Percentiles rank a stretch among this genome's conserved stretches.
Conservation (phyloP, 2,888 invertebrate genomes). For the Acanthococcus lagerstroemiae region DNA sequence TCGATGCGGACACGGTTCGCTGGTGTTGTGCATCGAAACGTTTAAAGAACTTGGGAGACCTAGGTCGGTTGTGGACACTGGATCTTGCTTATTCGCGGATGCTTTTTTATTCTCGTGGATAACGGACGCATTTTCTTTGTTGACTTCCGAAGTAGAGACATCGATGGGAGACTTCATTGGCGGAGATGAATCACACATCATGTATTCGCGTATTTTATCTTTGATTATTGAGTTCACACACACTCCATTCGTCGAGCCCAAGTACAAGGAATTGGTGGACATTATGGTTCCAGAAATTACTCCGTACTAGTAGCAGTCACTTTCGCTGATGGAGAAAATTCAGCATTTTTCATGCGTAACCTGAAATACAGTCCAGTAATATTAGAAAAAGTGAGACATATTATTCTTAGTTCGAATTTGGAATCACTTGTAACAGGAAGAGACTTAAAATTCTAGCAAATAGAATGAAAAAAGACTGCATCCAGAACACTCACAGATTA, state of each 20-base stretch:
- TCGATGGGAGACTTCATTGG: too few relatives aligned
- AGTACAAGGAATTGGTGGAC: constrained; percentile 16
- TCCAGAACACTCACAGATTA: too few relatives aligned
- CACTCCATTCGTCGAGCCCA: constrained; percentile 24
- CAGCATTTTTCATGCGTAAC: too few relatives aligned
- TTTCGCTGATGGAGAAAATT: too few relatives aligned
- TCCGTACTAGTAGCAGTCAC: too few relatives aligned
- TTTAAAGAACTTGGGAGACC: constrained; percentile 15
- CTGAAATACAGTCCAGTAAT: too few relatives aligned
- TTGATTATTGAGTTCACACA: constrained; percentile 34
- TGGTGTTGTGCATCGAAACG: constrained; percentile 17
- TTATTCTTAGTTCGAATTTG: too few relatives aligned
- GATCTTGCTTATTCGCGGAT: neutral
- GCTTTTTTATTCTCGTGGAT: constrained; percentile 6
- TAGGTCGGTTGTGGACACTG: constrained; percentile 2
- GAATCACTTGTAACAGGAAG: too few relatives aligned
- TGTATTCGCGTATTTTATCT: constrained; percentile 35
- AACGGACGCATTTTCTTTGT: constrained; percentile 7
- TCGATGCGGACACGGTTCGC: constrained; percentile 20
- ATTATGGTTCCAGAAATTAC: neutral
- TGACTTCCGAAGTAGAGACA: constrained; percentile 7
- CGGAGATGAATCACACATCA: constrained; percentile 32
- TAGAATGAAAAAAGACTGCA: too few relatives aligned
- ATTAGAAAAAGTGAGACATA: too few relatives aligned
- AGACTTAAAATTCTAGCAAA: too few relatives aligned